Conservation (phyloP, 2,113 vertebrate genomes). For the Cygnus atratus region DNA sequence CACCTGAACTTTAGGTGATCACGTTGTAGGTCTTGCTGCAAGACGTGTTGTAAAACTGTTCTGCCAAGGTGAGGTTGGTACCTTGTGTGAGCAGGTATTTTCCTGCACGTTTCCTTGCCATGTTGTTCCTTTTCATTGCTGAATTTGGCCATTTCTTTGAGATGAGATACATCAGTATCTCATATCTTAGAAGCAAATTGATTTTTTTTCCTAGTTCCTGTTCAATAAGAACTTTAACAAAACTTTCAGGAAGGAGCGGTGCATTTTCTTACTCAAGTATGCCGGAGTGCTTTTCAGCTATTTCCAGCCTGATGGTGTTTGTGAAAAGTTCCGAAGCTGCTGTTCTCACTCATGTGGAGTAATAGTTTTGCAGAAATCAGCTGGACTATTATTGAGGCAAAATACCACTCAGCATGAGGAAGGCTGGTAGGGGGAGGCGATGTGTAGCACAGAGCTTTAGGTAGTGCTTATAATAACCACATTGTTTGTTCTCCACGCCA, state of each 20-base stretch:
- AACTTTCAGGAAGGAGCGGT: not conserved
- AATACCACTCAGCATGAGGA: not conserved
- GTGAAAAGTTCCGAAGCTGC: not conserved
- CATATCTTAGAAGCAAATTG: not conserved
- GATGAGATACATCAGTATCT: not conserved
- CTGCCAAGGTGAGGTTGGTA: not conserved
- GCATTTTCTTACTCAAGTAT: not conserved
- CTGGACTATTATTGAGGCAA: slow-evolving; percentile 6
- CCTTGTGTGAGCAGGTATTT: not conserved
- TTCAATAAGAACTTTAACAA: not conserved
- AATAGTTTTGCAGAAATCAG: not conserved
- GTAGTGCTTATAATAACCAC: not conserved
- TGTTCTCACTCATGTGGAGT: not conserved
- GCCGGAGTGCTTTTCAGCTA: not conserved
- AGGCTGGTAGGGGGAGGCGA: not conserved
- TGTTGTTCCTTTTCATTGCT: not conserved
- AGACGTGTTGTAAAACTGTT: not conserved
- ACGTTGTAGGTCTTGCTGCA: not conserved
- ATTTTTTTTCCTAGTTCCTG: not conserved
- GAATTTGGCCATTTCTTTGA: not conserved
- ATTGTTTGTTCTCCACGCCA: not conserved
- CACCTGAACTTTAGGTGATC: not conserved
- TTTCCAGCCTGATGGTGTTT: not conserved
- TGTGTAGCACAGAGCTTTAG: not conserved
- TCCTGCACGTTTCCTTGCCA: not conserved